phyloP scores from a whole-genome alignment of 1,140 invertebrate species.

The Zophobas atratus region DNA sequence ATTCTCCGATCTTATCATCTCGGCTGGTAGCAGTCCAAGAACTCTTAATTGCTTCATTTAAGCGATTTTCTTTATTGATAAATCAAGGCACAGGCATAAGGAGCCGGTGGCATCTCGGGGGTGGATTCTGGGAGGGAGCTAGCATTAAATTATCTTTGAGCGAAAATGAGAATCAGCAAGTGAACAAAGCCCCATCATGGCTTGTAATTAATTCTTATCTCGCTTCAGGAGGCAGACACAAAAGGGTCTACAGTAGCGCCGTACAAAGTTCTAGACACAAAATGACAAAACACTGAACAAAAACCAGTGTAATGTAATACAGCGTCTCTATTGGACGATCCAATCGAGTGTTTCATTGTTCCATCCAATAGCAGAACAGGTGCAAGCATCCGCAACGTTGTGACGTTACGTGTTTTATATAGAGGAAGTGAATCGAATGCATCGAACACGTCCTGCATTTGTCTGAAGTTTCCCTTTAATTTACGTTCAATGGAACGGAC shows the following conservation, averaged over 20 bases:
- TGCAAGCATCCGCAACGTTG: slow-evolving; percentile 59
- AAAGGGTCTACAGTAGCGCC: slow-evolving; percentile 62
- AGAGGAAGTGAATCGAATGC: slow-evolving; percentile 53
- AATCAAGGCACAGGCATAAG: slow-evolving; percentile 18
- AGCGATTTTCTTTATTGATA: slow-evolving; percentile 26
- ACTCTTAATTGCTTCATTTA: slow-evolving; percentile 26
- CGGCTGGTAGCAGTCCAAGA: neutral
- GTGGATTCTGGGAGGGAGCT: slow-evolving; percentile 3
- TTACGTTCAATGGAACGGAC: slow-evolving; percentile 5
- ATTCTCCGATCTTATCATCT: slow-evolving; percentile 14
- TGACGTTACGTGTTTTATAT: slow-evolving; percentile 52
- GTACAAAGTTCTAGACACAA: slow-evolving; percentile 66
- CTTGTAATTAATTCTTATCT: slow-evolving; percentile 67
- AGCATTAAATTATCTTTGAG: slow-evolving; percentile 62
- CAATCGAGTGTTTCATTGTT: slow-evolving; percentile 64
- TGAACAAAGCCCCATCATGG: slow-evolving; percentile 63
- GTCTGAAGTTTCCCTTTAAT: slow-evolving; percentile 38
- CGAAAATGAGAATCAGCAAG: slow-evolving; percentile 61
- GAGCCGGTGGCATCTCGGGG: slow-evolving; percentile 9
- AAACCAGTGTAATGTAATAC: slow-evolving; percentile 65
- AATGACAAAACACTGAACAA: slow-evolving; percentile 66
- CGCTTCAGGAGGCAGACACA: slow-evolving; percentile 63
- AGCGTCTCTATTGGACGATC: slow-evolving; percentile 64
- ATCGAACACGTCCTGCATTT: slow-evolving; percentile 40
- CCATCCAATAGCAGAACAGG: slow-evolving; percentile 64